Evolutionary conservation across 2,888 invertebrate genomes (phyloP).

Genomic region (Neoitamus cyanurus): DNA sequence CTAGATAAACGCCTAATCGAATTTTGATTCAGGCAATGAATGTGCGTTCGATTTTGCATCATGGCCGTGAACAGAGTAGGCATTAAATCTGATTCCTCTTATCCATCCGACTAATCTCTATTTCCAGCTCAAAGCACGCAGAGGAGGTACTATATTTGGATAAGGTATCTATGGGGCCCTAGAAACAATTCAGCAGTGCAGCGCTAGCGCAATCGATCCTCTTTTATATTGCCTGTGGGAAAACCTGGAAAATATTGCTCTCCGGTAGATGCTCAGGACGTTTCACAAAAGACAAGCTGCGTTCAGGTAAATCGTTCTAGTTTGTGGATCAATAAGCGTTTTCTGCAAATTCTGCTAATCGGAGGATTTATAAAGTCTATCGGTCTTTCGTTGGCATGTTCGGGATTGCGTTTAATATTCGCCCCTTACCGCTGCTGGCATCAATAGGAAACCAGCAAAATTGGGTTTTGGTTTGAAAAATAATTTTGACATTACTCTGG

Average conservation of each 20-base stretch:
- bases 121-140: background rate
- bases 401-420: no score
- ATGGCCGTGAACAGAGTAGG: background rate
- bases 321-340: background rate
- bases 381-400: no score
- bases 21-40: background rate
- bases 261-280: background rate
- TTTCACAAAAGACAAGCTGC: background rate
- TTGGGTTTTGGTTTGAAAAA: background rate
- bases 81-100: background rate
- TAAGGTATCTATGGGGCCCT: background rate
- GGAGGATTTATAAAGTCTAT: background rate
- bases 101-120: background rate
- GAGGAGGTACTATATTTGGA: background rate
- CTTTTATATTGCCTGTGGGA: background rate
- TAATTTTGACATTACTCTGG: background rate
- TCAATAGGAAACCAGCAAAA: background rate
- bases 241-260: background rate
- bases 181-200: background rate
- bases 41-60: background rate
- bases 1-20: background rate
- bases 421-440: background rate
- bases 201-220: background rate
- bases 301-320: background rate
- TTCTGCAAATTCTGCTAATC: background rate